Evolutionary conservation across 2,888 invertebrate species (phyloP).

Genomic region (Carabus problematicus): DNA sequence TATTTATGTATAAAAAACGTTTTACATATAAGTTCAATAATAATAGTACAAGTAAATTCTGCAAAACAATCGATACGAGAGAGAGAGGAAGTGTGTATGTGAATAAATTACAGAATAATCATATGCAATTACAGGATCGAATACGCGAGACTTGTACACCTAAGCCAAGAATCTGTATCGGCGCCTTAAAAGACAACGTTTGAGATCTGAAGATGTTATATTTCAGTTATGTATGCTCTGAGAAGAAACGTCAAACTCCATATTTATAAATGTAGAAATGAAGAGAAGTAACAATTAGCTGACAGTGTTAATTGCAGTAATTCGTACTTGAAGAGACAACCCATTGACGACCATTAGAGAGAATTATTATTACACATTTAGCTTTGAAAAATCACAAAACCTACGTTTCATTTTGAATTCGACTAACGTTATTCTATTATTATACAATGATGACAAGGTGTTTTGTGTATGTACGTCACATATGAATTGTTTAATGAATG

Average conservation of each 20-base stretch:
- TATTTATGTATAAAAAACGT: slow-evolving; percentile 58
- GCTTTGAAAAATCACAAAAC: slow-evolving; percentile 43
- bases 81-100: slow-evolving; percentile 16
- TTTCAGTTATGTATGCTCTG: slow-evolving; percentile 25
- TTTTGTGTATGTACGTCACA: too few species aligned
- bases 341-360: slow-evolving; percentile 30
- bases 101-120: slow-evolving; percentile 26
- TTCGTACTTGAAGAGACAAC: slow-evolving; percentile 1
- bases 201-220: slow-evolving; percentile 43
- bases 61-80: slow-evolving; percentile 46
- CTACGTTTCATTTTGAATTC: slow-evolving; percentile 42
- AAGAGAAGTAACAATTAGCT: too few species aligned
- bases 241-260: too few species aligned
- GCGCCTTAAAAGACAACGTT: not conserved
- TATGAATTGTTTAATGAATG: too few species aligned
- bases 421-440: slow-evolving; percentile 23
- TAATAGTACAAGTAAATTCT: slow-evolving; percentile 54
- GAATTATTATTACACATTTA: slow-evolving; percentile 40
- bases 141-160: not conserved
- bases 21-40: slow-evolving; percentile 52
- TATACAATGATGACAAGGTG: too few species aligned
- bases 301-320: slow-evolving; percentile 11
- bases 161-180: too few species aligned
- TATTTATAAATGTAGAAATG: not conserved
- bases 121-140: not conserved